A percentile compares a stretch with the other conserved stretches of the same genome.
Conservation (phyloP, 2,797 vertebrate genomes). For the Acrocephalus scirpaceus region DNA sequence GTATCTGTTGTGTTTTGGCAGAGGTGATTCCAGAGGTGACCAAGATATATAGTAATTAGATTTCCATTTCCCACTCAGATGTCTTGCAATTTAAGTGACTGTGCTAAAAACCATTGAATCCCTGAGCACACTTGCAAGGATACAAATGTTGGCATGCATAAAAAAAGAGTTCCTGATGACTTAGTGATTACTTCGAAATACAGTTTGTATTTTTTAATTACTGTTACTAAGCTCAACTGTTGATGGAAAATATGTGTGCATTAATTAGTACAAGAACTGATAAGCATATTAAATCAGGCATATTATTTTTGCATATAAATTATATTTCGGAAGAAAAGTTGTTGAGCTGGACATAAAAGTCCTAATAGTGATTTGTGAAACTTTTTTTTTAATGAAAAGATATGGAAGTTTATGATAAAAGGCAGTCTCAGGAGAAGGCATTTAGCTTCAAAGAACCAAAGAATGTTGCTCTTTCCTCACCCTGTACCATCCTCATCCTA, state of each 20-base stretch:
- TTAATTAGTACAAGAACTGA: conserved; percentile 62
- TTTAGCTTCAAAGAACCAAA: neutral
- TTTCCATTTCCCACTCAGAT: neutral
- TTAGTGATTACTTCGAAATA: conserved; percentile 35
- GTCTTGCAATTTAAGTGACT: neutral
- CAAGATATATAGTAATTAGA: neutral
- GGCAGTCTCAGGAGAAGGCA: neutral
- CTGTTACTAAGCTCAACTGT: conserved; percentile 56
- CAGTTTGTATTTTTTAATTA: conserved; percentile 51
- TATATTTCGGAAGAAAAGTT: conserved; percentile 39
- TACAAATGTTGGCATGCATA: neutral
- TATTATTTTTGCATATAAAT: conserved; percentile 64
- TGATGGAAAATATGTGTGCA: conserved; percentile 59
- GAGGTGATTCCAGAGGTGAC: neutral
- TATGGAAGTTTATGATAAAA: neutral
- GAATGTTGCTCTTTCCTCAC: neutral
- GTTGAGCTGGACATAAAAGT: neutral
- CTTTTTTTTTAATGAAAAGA: neutral
- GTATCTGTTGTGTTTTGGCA: neutral
- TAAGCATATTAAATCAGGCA: conserved; percentile 56
- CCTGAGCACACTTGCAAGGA: neutral
- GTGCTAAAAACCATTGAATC: neutral
- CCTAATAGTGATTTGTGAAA: conserved; percentile 21
- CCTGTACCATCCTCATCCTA: neutral
- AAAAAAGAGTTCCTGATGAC: neutral